Conservation (phyloP, 2,113 vertebrate genomes). For the Azemiops feae region DNA sequence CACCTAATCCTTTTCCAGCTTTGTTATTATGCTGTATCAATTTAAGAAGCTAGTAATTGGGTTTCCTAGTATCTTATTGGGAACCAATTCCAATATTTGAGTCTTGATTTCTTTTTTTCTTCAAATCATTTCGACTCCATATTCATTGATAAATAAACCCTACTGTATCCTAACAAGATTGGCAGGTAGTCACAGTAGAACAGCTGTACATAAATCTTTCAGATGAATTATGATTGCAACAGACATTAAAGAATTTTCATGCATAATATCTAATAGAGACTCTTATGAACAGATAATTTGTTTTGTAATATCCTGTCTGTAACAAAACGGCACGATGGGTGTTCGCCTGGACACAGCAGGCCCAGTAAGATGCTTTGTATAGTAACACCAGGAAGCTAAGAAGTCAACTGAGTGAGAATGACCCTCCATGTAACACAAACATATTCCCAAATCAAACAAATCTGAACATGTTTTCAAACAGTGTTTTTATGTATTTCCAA, state of each 20-base stretch:
- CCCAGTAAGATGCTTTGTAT: background rate
- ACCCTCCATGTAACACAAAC: background rate
- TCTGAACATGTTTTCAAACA: background rate
- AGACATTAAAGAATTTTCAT: constrained; percentile 21
- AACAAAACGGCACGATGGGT: constrained; percentile 1
- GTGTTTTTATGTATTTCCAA: background rate
- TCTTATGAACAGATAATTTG: constrained; percentile 12
- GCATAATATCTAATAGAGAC: background rate
- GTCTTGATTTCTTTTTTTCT: background rate
- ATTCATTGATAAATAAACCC: background rate
- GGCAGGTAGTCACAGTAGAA: background rate
- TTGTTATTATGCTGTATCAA: background rate
- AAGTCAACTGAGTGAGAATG: background rate
- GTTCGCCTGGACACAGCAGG: background rate
- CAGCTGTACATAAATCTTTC: background rate
- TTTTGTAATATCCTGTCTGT: constrained; percentile 2
- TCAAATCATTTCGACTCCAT: background rate
- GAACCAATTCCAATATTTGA: background rate
- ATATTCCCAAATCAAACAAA: background rate
- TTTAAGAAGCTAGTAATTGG: background rate
- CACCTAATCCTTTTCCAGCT: background rate
- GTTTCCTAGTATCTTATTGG: background rate
- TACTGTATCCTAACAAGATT: background rate
- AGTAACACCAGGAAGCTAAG: background rate
- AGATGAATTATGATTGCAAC: background rate